These are phyloP conservation scores for Apocrypta bakeri DNA, from an alignment of 1,140 invertebrate species.

Conservation along the genomic window DNA sequence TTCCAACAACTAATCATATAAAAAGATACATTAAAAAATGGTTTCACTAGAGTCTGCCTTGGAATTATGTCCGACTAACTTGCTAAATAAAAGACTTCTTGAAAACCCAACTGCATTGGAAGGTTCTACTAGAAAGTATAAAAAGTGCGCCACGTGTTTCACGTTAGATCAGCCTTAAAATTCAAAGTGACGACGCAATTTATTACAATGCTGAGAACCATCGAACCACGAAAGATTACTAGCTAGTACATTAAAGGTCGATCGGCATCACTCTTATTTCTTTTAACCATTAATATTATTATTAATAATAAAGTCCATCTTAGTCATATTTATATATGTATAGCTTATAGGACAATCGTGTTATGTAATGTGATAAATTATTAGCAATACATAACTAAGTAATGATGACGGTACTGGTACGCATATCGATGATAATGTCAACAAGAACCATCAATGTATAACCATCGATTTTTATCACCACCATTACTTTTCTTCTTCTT, in stretches of 20 bases:
- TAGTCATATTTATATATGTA: slow-evolving; percentile 46
- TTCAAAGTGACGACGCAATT: slow-evolving; percentile 7
- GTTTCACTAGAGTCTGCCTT: slow-evolving; percentile 29
- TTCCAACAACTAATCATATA: slow-evolving; percentile 15
- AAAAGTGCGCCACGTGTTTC: not conserved
- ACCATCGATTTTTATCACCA: slow-evolving; percentile 7
- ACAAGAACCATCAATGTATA: slow-evolving; percentile 53
- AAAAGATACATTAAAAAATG: slow-evolving; percentile 24
- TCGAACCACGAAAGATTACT: slow-evolving; percentile 7
- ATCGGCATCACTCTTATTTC: slow-evolving; percentile 26
- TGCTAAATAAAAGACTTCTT: too few species aligned
- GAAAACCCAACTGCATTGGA: too few species aligned
- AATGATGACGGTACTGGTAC: slow-evolving; percentile 26
- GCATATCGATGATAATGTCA: slow-evolving; percentile 53
- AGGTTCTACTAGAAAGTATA: not conserved
- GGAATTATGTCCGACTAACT: slow-evolving; percentile 10
- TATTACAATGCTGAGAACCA: not conserved
- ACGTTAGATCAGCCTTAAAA: slow-evolving; percentile 29
- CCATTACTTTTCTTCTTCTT: too few species aligned
- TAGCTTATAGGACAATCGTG: slow-evolving; percentile 41
- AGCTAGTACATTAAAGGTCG: slow-evolving; percentile 13
- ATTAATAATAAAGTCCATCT: slow-evolving; percentile 19
- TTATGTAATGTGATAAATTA: slow-evolving; percentile 32
- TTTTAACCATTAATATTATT: not conserved
- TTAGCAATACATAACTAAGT: slow-evolving; percentile 40